These are phyloP conservation scores for Leptopilina boulardi DNA, from an alignment of 1,140 invertebrate species.

Conservation along the genomic window DNA sequence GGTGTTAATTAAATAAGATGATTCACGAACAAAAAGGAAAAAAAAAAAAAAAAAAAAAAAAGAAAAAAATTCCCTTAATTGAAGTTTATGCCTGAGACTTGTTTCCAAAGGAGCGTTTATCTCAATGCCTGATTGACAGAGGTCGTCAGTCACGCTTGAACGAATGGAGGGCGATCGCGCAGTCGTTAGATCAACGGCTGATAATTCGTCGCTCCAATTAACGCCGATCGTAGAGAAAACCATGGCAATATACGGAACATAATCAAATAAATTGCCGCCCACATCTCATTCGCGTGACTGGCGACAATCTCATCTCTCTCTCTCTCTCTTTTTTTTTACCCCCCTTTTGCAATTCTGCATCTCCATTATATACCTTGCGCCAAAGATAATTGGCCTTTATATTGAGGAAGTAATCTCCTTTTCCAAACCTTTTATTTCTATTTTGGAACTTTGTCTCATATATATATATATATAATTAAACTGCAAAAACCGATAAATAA, in stretches of 20 bases:
- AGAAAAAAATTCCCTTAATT: background rate
- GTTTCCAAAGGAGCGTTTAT: background rate
- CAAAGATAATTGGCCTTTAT: constrained; percentile 20
- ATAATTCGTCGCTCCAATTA: constrained; percentile 43
- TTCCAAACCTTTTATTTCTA: background rate
- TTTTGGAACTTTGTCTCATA: background rate
- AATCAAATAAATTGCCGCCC: constrained; percentile 23
- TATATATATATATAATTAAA: background rate
- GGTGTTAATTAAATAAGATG: constrained; percentile 8
- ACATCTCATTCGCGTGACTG: constrained; percentile 39
- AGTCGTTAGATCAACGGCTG: constrained; percentile 27
- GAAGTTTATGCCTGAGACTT: background rate
- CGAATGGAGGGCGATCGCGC: constrained; percentile 20
- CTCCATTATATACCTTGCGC: background rate
- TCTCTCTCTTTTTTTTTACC: constrained; percentile 34
- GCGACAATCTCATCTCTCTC: constrained; percentile 35
- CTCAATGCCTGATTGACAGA: constrained; percentile 34
- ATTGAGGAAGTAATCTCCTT: constrained; percentile 19
- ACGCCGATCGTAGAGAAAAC: constrained; percentile 20
- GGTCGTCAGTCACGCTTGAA: constrained; percentile 33
- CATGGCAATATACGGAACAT: background rate
- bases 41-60: no score
- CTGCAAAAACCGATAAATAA: background rate
- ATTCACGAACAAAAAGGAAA: background rate
- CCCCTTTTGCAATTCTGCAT: constrained; percentile 10